Conservation (phyloP, 1,140 invertebrate species). For the Neodiprion lecontei region DNA sequence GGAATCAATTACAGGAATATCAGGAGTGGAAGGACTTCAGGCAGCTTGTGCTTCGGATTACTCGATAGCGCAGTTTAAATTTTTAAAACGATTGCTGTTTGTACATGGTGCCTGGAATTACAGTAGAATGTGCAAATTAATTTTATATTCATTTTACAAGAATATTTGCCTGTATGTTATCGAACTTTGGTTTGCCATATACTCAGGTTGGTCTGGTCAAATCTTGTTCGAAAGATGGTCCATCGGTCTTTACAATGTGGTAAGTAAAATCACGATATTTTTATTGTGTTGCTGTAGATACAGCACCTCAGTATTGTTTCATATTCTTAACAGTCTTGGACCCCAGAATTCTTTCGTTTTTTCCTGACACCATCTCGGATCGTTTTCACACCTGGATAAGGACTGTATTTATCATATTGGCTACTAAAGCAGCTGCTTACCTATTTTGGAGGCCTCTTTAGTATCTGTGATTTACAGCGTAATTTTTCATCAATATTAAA, state of each 20-base stretch:
- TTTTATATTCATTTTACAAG: constrained; percentile 99
- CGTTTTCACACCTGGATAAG: too few species aligned
- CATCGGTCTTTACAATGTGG: constrained; percentile 96
- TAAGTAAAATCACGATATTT: constrained; percentile 52
- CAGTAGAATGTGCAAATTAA: constrained; percentile 94
- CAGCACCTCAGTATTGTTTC: too few species aligned
- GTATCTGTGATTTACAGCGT: too few species aligned
- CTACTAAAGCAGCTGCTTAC: too few species aligned
- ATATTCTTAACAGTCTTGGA: too few species aligned
- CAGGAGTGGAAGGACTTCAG: constrained; percentile 97
- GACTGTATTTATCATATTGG: too few species aligned
- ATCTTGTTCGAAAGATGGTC: constrained; percentile 99
- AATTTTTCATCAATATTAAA: too few species aligned
- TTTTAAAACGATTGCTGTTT: constrained; percentile 85
- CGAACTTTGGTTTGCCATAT: constrained; percentile 98
- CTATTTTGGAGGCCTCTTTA: too few species aligned
- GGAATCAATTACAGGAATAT: constrained; percentile 69
- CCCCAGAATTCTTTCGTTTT: too few species aligned
- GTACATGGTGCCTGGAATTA: constrained; percentile 99
- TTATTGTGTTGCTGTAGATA: background rate
- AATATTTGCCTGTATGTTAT: constrained; percentile 99
- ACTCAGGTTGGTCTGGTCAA: constrained; percentile 98
- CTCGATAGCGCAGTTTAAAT: constrained; percentile 96
- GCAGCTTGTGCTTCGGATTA: constrained; percentile 98
- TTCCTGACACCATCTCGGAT: too few species aligned